These are phyloP conservation scores for Sisor rabdophorus DNA, from an alignment of 2,113 vertebrate species.

Conservation along the genomic window DNA sequence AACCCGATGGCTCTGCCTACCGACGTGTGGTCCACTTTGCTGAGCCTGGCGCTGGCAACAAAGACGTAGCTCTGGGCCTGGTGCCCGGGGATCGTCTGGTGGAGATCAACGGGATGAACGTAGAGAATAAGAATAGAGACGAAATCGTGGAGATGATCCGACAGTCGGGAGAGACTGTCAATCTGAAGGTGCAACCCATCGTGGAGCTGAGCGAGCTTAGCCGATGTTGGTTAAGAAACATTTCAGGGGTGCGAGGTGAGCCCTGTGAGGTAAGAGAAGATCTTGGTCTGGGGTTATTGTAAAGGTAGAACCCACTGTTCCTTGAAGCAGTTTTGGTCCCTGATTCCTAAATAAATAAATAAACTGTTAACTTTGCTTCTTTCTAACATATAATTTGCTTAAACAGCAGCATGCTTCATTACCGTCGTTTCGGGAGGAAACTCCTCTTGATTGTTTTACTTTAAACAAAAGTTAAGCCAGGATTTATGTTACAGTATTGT, in stretches of 20 bases:
- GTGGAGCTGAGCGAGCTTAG: conserved; percentile 91
- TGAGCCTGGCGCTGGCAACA: conserved; percentile 84
- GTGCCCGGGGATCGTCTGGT: conserved; percentile 91
- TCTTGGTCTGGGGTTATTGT: neutral
- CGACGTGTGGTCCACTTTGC: conserved; percentile 90
- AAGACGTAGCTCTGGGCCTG: conserved; percentile 83
- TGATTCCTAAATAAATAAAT: neutral
- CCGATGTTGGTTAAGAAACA: conserved; percentile 81
- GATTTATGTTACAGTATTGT: conserved; percentile 6
- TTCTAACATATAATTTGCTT: neutral
- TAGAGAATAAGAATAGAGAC: conserved; percentile 88
- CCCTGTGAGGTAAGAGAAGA: conserved; percentile 77
- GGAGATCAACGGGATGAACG: conserved; percentile 89
- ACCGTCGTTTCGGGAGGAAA: neutral
- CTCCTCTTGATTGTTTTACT: neutral
- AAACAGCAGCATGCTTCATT: neutral
- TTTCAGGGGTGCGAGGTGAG: conserved; percentile 67
- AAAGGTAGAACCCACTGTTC: neutral
- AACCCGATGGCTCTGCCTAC: conserved; percentile 77
- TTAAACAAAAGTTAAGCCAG: neutral
- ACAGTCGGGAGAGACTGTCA: conserved; percentile 86
- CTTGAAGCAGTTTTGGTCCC: neutral
- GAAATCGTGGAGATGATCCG: conserved; percentile 99
- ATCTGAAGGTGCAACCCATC: conserved; percentile 93
- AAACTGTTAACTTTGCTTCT: neutral